These are phyloP conservation scores for Lepus oiostolus DNA, from an alignment of 2,797 vertebrate species.

Conservation along the genomic window DNA sequence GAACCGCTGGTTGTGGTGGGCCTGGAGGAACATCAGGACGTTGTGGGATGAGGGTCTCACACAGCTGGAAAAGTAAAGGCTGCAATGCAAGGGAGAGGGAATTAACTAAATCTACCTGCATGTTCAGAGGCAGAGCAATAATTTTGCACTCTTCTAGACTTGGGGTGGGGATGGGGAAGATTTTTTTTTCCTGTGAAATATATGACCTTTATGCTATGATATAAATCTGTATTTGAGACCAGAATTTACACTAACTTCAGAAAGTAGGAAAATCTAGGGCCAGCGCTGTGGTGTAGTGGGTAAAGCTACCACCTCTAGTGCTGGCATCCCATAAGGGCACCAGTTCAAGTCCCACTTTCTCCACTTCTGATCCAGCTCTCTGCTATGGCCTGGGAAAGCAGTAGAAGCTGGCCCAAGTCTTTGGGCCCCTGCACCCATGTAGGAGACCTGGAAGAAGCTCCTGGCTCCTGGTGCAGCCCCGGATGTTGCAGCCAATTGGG, in stretches of 20 bases:
- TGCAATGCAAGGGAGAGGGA: too few species aligned
- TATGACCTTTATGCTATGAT: background rate
- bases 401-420: too few species aligned
- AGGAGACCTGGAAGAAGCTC: too few species aligned
- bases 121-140: background rate
- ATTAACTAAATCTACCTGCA: background rate
- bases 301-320: too few species aligned
- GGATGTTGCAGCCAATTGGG: too few species aligned
- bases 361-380: too few species aligned
- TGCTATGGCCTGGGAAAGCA: too few species aligned
- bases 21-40: background rate
- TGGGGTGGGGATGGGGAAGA: background rate
- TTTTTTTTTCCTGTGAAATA: background rate
- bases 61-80: background rate
- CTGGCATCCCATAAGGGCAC: too few species aligned
- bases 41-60: background rate
- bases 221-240: background rate
- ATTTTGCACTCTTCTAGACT: too few species aligned
- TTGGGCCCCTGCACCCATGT: too few species aligned
- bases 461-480: too few species aligned
- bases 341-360: too few species aligned
- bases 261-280: background rate
- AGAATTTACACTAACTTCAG: background rate
- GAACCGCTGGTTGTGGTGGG: fast-evolving
- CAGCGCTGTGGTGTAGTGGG: background rate